A percentile compares a stretch with the other conserved stretches of the same genome.
Evolutionary conservation across 2,888 invertebrate species (phyloP).

Genomic region (Diaprepes abbreviatus): DNA sequence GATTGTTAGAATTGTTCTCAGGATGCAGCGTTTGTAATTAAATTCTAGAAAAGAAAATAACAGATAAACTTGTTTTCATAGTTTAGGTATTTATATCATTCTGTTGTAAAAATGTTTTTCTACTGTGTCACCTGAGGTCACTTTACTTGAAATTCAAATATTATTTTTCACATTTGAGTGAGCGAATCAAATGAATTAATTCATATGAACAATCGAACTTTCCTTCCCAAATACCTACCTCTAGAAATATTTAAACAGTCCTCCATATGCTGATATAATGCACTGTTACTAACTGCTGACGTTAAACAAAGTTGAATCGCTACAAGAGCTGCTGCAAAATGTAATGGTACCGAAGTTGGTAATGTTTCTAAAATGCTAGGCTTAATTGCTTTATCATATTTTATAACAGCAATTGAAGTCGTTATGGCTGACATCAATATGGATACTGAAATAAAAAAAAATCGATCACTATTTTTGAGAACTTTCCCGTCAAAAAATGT

Average conservation of each 20-base stretch:
- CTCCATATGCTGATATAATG: constrained; percentile 87
- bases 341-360: constrained; percentile 75
- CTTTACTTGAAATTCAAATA: too few species aligned
- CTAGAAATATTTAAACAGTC: constrained; percentile 80
- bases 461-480: too few species aligned
- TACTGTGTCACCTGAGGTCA: too few species aligned
- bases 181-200: too few species aligned
- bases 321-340: constrained; percentile 80
- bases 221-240: constrained; percentile 67
- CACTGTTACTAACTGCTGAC: constrained; percentile 82
- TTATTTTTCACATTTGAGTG: too few species aligned
- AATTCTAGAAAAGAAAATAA: constrained; percentile 80
- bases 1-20: constrained; percentile 79
- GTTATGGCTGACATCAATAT: constrained; percentile 77
- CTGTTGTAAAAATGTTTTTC: too few species aligned
- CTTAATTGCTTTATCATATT: constrained; percentile 76
- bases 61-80: too few species aligned
- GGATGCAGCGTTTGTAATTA: constrained; percentile 78
- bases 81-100: too few species aligned
- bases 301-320: constrained; percentile 84
- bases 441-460: constrained; percentile 67
- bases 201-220: too few species aligned
- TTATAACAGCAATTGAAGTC: constrained; percentile 73
- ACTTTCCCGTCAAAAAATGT: too few species aligned
- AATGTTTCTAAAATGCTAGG: constrained; percentile 76